Base-by-base conservation (phyloP, 2,888 invertebrate genomes). In the Monochamus alternatus region DNA sequence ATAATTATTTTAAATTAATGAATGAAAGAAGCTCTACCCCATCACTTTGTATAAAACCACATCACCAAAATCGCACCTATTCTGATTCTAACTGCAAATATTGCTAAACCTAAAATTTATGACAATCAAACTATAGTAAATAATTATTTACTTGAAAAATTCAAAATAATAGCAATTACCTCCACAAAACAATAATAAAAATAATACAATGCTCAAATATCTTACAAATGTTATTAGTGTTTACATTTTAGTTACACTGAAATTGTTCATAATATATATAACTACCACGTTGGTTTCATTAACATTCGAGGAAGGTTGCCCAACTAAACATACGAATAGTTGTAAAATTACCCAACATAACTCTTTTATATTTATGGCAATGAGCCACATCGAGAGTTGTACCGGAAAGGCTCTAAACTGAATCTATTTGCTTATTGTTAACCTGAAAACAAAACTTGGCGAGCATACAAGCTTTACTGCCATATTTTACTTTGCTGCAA, bases 361-460 rank as follows among this genome's bases (percentile, higher is more conserved):
- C 31, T 64, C 64, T 64, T 64, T 64, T 1, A 30, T 10, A 64
- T 64, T 44, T 64, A 64, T 64, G 31, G 47, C 64, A 12, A 64
- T 64, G 47, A 64, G 64, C 64, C 64, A 30, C 31, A 22, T 64
- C 8, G 22, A 64, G 64, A 22, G 8, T 47, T 47, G 10, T 63
- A 44, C 44, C 30, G 64, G 64, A 64, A 64, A 64, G 22, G 31
- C 47, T 47, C 22, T 64, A 64, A 64, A 64, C 31, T 47, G 47
- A 30, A 31, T 64, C 44, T 64, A 38, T 63, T 63, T 63, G 62
- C 43, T 63, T 60, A 32, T 32, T 63, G 38, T 14, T 38, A 63
- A 63, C 43, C 62, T n/a, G 43, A 63, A 63, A 43, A 38, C 43
- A 51, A 63, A 43, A 47, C 47, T 64, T 64, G 64, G 64, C 64